Percentiles rank a stretch among this genome's conserved stretches.
These are phyloP conservation scores for Mareca strepera DNA, from an alignment of 2,797 vertebrate species.

Conservation along the genomic window DNA sequence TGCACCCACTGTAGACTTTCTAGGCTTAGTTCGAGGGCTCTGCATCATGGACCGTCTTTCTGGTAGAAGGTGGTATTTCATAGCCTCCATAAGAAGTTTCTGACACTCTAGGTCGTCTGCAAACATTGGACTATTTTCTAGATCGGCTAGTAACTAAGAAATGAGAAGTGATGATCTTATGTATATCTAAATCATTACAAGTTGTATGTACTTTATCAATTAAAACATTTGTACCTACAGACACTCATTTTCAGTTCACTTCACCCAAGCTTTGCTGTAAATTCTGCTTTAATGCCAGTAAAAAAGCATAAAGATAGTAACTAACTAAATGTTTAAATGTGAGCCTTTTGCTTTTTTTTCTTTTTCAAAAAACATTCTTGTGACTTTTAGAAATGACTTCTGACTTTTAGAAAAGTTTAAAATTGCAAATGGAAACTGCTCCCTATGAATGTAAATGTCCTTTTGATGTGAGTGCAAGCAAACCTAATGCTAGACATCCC, in stretches of 20 bases:
- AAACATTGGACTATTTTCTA: slow-evolving; percentile 98
- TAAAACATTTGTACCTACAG: not conserved
- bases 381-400: not conserved
- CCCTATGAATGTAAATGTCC: not conserved
- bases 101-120: slow-evolving; percentile 94
- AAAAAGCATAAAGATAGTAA: not conserved
- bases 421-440: not conserved
- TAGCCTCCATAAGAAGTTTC: slow-evolving; percentile 97
- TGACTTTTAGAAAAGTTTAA: not conserved
- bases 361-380: not conserved
- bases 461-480: not conserved
- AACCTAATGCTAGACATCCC: not conserved
- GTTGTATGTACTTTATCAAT: not conserved
- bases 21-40: slow-evolving; percentile 94
- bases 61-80: slow-evolving; percentile 97
- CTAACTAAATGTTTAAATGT: not conserved
- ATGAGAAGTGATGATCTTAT: not conserved
- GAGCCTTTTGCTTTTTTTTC: not conserved
- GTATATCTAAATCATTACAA: not conserved
- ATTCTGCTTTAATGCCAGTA: not conserved
- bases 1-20: slow-evolving; percentile 96
- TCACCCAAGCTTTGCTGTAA: not conserved
- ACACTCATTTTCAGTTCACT: not conserved
- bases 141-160: slow-evolving; percentile 91
- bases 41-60: slow-evolving; percentile 95